Conservation (phyloP, 2,113 vertebrate species). For the Pleuronectes platessa region DNA sequence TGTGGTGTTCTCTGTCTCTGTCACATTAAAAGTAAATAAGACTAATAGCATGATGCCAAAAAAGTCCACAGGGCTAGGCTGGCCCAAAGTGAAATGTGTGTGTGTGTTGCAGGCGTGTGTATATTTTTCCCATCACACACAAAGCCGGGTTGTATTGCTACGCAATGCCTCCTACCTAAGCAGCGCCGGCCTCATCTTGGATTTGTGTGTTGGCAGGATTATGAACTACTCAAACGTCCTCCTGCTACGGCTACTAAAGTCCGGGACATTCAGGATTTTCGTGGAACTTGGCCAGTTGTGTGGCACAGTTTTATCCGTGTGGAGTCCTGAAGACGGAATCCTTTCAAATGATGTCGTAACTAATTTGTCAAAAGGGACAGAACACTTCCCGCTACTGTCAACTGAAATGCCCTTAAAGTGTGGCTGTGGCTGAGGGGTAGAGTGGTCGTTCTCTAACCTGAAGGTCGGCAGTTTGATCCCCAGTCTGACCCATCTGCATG, state of each 20-base stretch:
- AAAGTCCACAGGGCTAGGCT: constrained; percentile 49
- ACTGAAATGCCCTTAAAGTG: not conserved
- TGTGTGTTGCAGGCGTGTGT: constrained; percentile 13
- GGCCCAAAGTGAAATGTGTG: constrained; percentile 46
- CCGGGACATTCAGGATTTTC: constrained; percentile 37
- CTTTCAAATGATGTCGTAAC: constrained; percentile 23
- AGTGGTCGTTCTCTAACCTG: too few relatives aligned
- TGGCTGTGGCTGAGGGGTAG: too few relatives aligned
- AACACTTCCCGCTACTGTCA: not conserved
- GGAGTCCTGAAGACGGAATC: constrained; percentile 17
- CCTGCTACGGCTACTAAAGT: constrained; percentile 11
- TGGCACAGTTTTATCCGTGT: constrained; percentile 32
- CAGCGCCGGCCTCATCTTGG: constrained; percentile 19
- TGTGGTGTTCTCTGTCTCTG: constrained; percentile 72
- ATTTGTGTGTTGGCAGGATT: constrained; percentile 45
- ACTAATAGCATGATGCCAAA: constrained; percentile 69
- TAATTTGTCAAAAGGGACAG: constrained; percentile 30
- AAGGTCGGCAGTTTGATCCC: too few relatives aligned
- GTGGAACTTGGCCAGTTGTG: constrained; percentile 2
- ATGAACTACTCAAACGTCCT: constrained; percentile 27
- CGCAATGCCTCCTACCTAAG: constrained; percentile 16
- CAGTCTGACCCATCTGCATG: too few relatives aligned
- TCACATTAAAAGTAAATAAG: constrained; percentile 80
- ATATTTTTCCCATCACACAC: constrained; percentile 10
- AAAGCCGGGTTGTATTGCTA: constrained; percentile 1